phyloP scores from a whole-genome alignment of 2,888 invertebrate species.

The Heliconius sara region DNA sequence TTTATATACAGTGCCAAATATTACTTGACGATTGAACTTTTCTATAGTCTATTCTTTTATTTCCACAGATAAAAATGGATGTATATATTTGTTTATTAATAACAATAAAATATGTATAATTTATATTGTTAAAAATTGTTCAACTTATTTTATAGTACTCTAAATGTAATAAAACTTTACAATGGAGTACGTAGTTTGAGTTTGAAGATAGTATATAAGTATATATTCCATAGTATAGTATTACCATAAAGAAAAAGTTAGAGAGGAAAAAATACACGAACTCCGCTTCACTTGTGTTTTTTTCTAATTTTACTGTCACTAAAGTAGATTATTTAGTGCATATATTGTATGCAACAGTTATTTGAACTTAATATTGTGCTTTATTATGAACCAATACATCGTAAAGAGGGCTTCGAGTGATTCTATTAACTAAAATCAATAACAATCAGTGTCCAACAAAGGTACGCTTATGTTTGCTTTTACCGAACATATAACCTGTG shows the following conservation, averaged over 20 bases:
- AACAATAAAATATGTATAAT: neutral
- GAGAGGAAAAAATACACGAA: conserved; percentile 74
- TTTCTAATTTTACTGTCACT: conserved; percentile 84
- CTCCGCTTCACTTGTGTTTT: conserved; percentile 83
- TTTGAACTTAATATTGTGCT: conserved; percentile 74
- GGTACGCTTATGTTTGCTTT: conserved; percentile 84
- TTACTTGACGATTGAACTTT: neutral
- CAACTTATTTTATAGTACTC: neutral
- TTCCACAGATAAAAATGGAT: conserved; percentile 12
- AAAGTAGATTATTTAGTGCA: conserved; percentile 80
- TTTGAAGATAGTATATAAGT: neutral
- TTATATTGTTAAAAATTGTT: neutral
- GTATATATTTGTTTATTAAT: neutral
- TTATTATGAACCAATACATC: conserved; percentile 79
- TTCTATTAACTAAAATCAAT: conserved; percentile 83
- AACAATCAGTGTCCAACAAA: conserved; percentile 83
- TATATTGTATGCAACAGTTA: conserved; percentile 82
- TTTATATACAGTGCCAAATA: neutral
- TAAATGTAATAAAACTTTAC: neutral
- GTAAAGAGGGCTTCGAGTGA: conserved; percentile 74
- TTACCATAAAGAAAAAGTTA: conserved; percentile 52
- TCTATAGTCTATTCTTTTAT: neutral
- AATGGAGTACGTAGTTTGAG: neutral
- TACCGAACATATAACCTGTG: conserved; percentile 80
- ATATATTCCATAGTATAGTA: conserved; percentile 37